Conservation (phyloP, 2,113 vertebrate genomes). For the Piaya cayana region DNA sequence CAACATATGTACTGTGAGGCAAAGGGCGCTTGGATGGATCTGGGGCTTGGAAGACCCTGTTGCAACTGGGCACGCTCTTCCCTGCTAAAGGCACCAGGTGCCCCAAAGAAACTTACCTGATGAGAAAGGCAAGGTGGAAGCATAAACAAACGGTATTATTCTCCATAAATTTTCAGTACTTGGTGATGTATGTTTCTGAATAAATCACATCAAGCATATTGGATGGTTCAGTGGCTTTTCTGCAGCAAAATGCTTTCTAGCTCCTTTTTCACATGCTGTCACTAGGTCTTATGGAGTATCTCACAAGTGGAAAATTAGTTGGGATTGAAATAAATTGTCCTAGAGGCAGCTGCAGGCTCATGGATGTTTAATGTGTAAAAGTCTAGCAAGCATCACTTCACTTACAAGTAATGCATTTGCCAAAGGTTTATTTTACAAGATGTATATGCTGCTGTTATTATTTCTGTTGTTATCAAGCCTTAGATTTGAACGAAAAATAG, state of each 20-base stretch:
- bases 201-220: background rate
- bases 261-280: slow-evolving; percentile 14
- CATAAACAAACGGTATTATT: background rate
- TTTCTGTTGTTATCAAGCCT: background rate
- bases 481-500: background rate
- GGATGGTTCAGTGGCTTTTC: background rate
- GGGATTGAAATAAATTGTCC: slow-evolving; percentile 49
- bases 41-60: background rate
- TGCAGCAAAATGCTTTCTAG: background rate
- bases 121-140: background rate
- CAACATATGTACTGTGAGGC: fast-evolving
- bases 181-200: background rate
- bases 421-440: background rate
- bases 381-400: background rate
- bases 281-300: background rate
- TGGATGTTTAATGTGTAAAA: background rate
- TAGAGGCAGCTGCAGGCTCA: slow-evolving; percentile 18
- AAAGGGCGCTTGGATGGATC: background rate
- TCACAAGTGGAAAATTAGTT: slow-evolving; percentile 27
- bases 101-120: background rate
- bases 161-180: background rate
- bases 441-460: background rate
- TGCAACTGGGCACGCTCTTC: background rate
- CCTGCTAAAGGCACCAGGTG: background rate
- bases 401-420: background rate